A percentile compares a stretch with the other conserved stretches of the same genome.
These are phyloP conservation scores for rat (Rattus norvegicus) DNA, from an alignment of 2,113 vertebrate species.

Conservation along the genomic window DNA sequence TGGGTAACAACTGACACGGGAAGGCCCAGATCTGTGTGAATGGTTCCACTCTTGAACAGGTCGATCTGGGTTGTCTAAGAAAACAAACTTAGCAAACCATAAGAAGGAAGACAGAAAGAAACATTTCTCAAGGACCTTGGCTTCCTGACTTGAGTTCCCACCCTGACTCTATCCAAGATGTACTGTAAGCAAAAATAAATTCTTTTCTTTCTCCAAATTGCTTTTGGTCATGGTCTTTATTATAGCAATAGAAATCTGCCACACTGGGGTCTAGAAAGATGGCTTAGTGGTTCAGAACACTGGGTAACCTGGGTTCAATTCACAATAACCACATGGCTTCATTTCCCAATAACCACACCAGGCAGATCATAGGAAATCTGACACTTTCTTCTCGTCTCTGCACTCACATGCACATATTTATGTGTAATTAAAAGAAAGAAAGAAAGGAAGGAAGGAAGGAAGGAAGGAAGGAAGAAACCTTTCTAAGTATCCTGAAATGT, in stretches of 20 bases:
- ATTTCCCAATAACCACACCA: not conserved
- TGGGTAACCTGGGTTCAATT: not conserved
- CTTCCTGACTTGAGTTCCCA: not conserved
- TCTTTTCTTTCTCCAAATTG: not conserved
- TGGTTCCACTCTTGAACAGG: not conserved
- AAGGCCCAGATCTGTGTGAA: not conserved
- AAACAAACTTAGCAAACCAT: not conserved
- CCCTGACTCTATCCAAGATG: not conserved
- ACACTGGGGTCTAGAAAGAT: not conserved
- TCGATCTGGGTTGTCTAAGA: not conserved
- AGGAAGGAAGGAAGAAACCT: not conserved
- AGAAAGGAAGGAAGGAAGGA: not conserved
- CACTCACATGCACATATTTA: not conserved
- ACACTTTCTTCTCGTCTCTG: not conserved
- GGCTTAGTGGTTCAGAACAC: not conserved
- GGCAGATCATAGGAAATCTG: not conserved
- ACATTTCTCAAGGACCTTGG: not conserved
- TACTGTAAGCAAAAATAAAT: not conserved
- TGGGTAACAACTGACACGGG: not conserved
- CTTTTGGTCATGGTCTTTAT: not conserved
- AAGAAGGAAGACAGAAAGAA: not conserved
- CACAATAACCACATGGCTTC: too few relatives aligned
- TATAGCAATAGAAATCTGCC: not conserved
- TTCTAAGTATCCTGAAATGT: not conserved
- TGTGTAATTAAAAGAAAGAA: not conserved